A percentile compares a stretch with the other conserved stretches of the same genome.
phyloP scores from a whole-genome alignment of 2,113 vertebrate genomes.

The Vimba vimba region DNA sequence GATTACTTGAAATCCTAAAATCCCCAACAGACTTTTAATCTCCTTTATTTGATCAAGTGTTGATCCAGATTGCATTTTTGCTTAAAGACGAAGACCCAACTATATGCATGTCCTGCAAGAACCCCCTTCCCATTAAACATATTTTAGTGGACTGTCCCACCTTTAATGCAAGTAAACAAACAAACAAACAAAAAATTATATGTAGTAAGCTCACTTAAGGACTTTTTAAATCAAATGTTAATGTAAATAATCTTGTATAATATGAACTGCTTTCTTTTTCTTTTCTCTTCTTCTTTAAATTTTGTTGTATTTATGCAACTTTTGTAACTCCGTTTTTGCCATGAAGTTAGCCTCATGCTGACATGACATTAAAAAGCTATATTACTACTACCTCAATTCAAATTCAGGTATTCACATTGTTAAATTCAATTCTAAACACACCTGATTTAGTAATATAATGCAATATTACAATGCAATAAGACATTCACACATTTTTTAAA shows the following conservation, averaged over 20 bases:
- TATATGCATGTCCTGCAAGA: neutral
- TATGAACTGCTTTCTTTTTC: neutral
- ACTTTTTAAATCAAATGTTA: no score
- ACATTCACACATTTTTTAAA: neutral
- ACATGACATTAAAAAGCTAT: neutral
- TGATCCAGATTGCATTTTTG: neutral
- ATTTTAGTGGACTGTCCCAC: neutral
- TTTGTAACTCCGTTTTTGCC: neutral
- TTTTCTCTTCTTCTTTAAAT: neutral
- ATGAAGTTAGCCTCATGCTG: neutral
- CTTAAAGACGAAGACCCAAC: neutral
- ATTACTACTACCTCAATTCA: neutral
- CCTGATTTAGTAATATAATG: neutral
- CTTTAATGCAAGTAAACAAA: neutral
- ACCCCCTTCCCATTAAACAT: neutral
- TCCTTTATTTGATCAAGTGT: neutral
- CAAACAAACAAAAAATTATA: no score
- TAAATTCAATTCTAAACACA: neutral
- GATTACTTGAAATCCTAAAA: no score
- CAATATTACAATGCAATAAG: no score
- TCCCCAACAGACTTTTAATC: neutral
- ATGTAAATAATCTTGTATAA: neutral
- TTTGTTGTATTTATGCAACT: no score
- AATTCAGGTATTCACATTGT: neutral
- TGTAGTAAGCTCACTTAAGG: neutral